These are phyloP conservation scores for Beris chalybata DNA, from an alignment of 2,888 invertebrate genomes.

Conservation along the genomic window DNA sequence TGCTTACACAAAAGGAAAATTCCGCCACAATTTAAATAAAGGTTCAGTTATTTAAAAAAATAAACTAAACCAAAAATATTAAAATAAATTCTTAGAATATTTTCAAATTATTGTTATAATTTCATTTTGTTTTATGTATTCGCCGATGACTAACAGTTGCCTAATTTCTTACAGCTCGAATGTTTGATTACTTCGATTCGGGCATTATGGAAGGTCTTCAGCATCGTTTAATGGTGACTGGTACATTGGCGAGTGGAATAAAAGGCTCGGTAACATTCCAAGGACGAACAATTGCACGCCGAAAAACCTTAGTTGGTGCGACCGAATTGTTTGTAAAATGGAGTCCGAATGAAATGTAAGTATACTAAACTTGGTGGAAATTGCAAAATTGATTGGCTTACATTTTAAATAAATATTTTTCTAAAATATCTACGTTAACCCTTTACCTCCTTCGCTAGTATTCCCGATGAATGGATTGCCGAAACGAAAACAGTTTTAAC, in stretches of 20 bases:
- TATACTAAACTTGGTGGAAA: constrained; percentile 43
- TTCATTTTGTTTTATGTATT: constrained; percentile 7
- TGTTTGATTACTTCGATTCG: constrained; percentile 91
- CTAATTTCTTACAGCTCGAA: constrained; percentile 70
- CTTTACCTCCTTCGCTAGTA: constrained; percentile 58
- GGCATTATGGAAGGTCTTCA: constrained; percentile 91
- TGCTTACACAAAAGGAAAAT: too few relatives aligned
- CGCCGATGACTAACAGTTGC: background rate
- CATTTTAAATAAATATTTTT: too few relatives aligned
- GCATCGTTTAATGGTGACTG: constrained; percentile 72
- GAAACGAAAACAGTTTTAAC: constrained; percentile 69
- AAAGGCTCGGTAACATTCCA: constrained; percentile 71
- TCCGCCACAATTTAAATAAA: too few relatives aligned
- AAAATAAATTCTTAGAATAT: background rate
- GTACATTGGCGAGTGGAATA: constrained; percentile 65
- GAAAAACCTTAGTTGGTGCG: constrained; percentile 66
- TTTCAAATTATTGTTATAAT: background rate
- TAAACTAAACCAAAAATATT: too few relatives aligned
- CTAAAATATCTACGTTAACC: background rate
- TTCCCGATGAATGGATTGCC: constrained; percentile 84
- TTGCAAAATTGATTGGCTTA: background rate
- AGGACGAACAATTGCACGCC: constrained; percentile 69
- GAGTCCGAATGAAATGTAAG: constrained; percentile 86
- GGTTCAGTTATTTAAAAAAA: too few relatives aligned
- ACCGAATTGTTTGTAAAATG: constrained; percentile 77